Evolutionary conservation across 2,113 vertebrate genomes (phyloP).

Genomic region (Semnopithecus entellus): DNA sequence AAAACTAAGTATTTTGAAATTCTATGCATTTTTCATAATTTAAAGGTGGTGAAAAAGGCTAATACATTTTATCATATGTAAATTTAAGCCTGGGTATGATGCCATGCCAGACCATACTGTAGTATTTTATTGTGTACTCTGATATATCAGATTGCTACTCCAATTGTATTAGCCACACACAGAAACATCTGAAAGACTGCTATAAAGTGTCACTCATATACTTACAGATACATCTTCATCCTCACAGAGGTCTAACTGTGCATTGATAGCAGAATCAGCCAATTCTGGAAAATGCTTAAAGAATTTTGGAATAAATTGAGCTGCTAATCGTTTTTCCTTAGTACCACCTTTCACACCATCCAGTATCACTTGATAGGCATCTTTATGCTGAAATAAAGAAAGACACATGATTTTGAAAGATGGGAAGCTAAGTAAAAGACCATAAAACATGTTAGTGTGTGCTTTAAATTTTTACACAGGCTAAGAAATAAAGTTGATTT

Average conservation of each 20-base stretch:
- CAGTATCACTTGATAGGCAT: conserved; percentile 96
- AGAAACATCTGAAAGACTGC: not conserved
- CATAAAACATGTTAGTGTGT: not conserved
- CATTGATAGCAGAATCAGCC: conserved; percentile 96
- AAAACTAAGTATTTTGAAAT: conserved; percentile 7
- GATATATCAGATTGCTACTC: not conserved
- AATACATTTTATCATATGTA: not conserved
- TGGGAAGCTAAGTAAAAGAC: not conserved
- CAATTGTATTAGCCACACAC: not conserved
- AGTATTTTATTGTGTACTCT: not conserved
- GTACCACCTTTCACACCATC: conserved; percentile 97
- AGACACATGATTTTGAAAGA: conserved; percentile 8
- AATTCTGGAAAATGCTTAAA: conserved; percentile 98
- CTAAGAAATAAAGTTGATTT: conserved; percentile 11
- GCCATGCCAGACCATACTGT: not conserved
- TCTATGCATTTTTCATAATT: not conserved
- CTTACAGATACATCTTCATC: conserved; percentile 99
- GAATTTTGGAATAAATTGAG: conserved; percentile 99
- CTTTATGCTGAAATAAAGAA: conserved; percentile 91
- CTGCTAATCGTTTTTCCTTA: conserved; percentile 97
- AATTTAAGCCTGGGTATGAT: not conserved
- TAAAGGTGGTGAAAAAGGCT: not conserved
- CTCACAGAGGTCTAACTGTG: conserved; percentile 97
- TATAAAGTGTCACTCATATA: conserved; percentile 25
- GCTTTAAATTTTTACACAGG: not conserved